Evolutionary conservation across 2,113 vertebrate species (phyloP), one percentile per base, ranked within the genome.

Genomic region (Paradisaea rubra): DNA sequence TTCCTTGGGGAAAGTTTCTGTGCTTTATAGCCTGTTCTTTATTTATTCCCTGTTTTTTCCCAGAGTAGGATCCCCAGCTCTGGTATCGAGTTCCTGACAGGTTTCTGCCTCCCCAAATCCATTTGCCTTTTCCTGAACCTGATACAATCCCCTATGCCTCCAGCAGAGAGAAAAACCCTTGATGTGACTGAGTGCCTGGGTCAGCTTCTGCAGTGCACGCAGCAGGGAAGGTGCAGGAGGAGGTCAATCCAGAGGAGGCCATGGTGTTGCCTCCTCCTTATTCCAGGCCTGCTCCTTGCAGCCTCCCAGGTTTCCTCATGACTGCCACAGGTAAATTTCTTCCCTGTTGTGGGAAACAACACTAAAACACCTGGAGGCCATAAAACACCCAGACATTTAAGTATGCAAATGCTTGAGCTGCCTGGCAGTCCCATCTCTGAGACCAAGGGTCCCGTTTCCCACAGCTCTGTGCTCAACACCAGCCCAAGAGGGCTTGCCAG

Each of bases 341-440:
- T 70, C 20, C 17, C 11, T 15, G 3, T 18, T 50, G 11, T 37
- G 56, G 41, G 28, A 19, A 54, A 8, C 7, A 77, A 7, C 50
- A 5, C 45, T 56, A 4, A 31, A 39, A 10, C 14, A 27, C 22
- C 5, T 0, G 1, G 49, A 73, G 50, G 33, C 9, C 33, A 45
- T 50, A 64, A 84, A 88, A 42, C 27, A 54, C 42, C 5, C 44
- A 60, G 25, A 3, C 5, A 15, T 56, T 41, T 27, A 25, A 35
- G 4, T 4, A 9, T 47, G 20, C 23, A 47, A 45, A 4, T 0
- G 1, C n/a, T n/a, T 72, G 35, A 54, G 7, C 69, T 64, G 28
- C 33, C 39, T n/a, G 35, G 21, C 19, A 54, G 21, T 16, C 31
- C 8, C 16, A 7, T 30, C 15, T 70, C 73, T 3, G 3, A 30